These are phyloP conservation scores for Hystrix cristata DNA, from an alignment of 2,113 vertebrate genomes.

Conservation along the genomic window DNA sequence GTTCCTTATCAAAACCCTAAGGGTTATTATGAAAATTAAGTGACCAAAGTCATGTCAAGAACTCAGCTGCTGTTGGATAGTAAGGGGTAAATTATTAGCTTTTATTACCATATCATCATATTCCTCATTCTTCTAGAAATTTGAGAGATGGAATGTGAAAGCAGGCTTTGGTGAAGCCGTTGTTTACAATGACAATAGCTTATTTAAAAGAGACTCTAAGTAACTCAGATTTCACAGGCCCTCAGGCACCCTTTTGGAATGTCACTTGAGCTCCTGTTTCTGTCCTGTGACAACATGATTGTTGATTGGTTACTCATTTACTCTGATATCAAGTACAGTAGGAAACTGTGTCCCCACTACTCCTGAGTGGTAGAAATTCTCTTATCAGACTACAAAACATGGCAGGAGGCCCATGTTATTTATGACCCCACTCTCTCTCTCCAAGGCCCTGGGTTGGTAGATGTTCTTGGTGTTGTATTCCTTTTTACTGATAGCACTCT, in stretches of 20 bases:
- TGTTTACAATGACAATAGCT: not conserved
- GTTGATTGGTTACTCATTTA: not conserved
- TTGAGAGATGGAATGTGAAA: not conserved
- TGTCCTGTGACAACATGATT: not conserved
- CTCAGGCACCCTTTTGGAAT: not conserved
- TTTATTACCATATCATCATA: not conserved
- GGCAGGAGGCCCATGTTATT: not conserved
- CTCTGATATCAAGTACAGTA: not conserved
- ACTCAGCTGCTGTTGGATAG: not conserved
- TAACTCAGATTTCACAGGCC: not conserved
- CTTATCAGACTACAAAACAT: not conserved
- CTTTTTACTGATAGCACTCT: not conserved
- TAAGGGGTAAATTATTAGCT: not conserved
- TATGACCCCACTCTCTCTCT: too few species aligned
- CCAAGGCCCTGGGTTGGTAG: not conserved
- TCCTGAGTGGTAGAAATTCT: not conserved
- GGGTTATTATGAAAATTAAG: not conserved
- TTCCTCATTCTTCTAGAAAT: not conserved
- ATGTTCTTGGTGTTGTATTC: rapidly evolving
- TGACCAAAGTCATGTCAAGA: not conserved
- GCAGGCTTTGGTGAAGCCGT: not conserved
- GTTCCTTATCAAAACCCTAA: not conserved
- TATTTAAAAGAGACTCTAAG: not conserved
- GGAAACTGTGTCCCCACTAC: not conserved
- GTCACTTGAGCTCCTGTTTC: not conserved